phyloP scores from a whole-genome alignment of 2,888 invertebrate genomes.

The Stenoptilia bipunctidactyla region DNA sequence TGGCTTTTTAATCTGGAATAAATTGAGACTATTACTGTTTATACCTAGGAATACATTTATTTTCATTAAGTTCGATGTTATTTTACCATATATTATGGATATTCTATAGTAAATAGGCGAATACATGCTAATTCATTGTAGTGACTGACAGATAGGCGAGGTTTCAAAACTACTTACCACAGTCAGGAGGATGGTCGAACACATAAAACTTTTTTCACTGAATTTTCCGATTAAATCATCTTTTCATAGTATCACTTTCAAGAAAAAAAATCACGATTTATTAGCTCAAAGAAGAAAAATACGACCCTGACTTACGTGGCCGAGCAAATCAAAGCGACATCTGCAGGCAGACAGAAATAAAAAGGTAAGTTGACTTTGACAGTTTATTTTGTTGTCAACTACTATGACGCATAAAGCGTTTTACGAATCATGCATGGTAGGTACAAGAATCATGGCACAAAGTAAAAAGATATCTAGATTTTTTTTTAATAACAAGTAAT shows the following conservation, averaged over 20 bases:
- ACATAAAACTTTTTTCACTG: constrained; percentile 38
- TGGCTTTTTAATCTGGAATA: constrained; percentile 55
- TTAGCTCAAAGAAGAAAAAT: constrained; percentile 53
- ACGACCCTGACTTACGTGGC: constrained; percentile 70
- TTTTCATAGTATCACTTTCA: constrained; percentile 46
- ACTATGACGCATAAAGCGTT: no score
- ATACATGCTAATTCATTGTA: constrained; percentile 55
- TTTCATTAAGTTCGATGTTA: no score
- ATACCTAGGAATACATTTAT: no score
- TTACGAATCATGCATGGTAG: no score
- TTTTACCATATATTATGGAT: constrained; percentile 3
- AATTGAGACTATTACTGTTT: constrained; percentile 5
- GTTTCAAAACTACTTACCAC: constrained; percentile 39
- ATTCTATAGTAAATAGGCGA: constrained; percentile 6
- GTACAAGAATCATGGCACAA: no score
- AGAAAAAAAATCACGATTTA: constrained; percentile 45
- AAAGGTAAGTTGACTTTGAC: no score
- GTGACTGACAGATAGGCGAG: constrained; percentile 43
- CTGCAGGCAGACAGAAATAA: constrained; percentile 35
- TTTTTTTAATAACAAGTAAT: no score
- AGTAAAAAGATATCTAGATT: no score
- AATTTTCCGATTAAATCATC: constrained; percentile 44
- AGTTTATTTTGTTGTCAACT: no score
- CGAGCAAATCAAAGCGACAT: constrained; percentile 62
- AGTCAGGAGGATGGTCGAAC: constrained; percentile 30